A percentile compares a stretch with the other conserved stretches of the same genome.
Conservation (phyloP, 2,888 invertebrate genomes). For the Allolobophora icterica region DNA sequence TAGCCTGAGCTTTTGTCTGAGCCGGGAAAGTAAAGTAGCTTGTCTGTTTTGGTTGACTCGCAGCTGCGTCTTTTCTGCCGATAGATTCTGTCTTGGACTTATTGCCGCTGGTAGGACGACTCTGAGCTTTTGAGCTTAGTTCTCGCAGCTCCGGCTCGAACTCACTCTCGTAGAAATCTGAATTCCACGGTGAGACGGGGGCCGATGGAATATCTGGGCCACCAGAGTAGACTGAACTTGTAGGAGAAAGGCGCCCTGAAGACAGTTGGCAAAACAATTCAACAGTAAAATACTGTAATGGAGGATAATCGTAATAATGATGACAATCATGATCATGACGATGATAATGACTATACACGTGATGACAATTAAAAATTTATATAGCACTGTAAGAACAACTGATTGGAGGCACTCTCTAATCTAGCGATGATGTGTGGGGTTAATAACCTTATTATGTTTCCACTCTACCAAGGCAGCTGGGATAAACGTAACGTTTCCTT, state of each 20-base stretch:
- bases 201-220: slow-evolving; percentile 51
- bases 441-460: too few species aligned
- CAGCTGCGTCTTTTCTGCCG: neutral
- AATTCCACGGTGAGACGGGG: slow-evolving; percentile 47
- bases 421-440: too few species aligned
- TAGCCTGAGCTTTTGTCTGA: neutral
- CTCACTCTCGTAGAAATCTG: slow-evolving; percentile 42
- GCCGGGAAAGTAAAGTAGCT: neutral
- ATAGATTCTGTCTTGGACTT: neutral
- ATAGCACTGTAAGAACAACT: too few species aligned
- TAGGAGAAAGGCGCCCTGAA: slow-evolving; percentile 49
- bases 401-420: too few species aligned
- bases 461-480: too few species aligned
- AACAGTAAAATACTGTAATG: neutral
- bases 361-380: too few species aligned
- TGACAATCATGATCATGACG: too few species aligned
- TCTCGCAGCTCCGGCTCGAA: slow-evolving; percentile 27
- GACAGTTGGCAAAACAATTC: slow-evolving; percentile 36
- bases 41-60: neutral
- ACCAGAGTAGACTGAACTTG: slow-evolving; percentile 47
- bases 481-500: too few species aligned
- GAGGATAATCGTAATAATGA: too few species aligned
- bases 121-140: neutral
- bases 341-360: too few species aligned
- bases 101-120: neutral